Percentiles rank a stretch among this genome's conserved stretches.
Evolutionary conservation across 1,140 invertebrate species (phyloP).

Genomic region (Brachionus angularis): DNA sequence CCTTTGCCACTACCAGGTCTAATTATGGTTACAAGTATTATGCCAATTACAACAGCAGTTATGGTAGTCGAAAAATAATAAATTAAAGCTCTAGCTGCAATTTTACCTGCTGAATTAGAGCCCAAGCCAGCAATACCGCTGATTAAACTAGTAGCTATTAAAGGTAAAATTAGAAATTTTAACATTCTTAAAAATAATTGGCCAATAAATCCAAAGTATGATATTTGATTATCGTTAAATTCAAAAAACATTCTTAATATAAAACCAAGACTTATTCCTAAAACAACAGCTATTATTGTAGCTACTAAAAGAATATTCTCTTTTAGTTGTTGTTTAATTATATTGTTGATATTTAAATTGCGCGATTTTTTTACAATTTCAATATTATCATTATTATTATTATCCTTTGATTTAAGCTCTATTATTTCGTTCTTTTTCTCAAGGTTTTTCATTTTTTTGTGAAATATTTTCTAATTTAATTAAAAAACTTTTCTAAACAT

Average conservation of each 20-base stretch:
- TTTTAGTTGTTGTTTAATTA: slow-evolving; percentile 38
- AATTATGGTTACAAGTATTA: slow-evolving; percentile 34
- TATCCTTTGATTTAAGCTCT: no score
- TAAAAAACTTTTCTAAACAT: no score
- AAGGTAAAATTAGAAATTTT: slow-evolving; percentile 42
- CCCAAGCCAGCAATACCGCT: slow-evolving; percentile 16
- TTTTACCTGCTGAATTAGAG: slow-evolving; percentile 46
- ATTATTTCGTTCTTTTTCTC: no score
- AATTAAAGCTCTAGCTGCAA: slow-evolving; percentile 47
- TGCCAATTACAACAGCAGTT: slow-evolving; percentile 14
- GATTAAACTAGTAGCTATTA: slow-evolving; percentile 43
- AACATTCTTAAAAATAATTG: slow-evolving; percentile 43
- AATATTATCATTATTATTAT: slow-evolving; percentile 9
- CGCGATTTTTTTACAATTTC: background rate
- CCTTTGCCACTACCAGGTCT: slow-evolving; percentile 9
- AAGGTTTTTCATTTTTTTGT: no score
- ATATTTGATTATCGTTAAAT: slow-evolving; percentile 35
- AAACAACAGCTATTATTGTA: slow-evolving; percentile 29
- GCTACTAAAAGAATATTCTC: slow-evolving; percentile 23
- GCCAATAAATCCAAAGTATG: slow-evolving; percentile 37
- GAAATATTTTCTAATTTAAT: no score
- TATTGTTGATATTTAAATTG: slow-evolving; percentile 7
- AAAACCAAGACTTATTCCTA: slow-evolving; percentile 38
- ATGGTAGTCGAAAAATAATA: slow-evolving; percentile 39
- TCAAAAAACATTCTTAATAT: slow-evolving; percentile 7